Conservation (phyloP, 2,888 invertebrate species). For the Lycocerus yunnanus region DNA sequence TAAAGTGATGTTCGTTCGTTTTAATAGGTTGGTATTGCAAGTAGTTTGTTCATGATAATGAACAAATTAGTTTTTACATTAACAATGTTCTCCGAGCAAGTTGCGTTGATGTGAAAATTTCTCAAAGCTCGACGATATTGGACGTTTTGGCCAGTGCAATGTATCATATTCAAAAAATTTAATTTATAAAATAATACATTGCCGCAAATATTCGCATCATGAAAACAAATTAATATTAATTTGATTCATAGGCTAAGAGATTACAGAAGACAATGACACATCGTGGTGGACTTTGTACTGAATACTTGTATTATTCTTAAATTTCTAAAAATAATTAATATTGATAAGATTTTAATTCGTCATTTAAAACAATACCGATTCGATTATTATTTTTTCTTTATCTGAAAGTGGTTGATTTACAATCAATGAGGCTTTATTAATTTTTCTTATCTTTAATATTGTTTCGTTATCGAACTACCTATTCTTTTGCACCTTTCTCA, state of each 20-base stretch:
- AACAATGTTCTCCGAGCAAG: too few species aligned
- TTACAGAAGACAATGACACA: conserved; percentile 15
- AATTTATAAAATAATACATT: not conserved
- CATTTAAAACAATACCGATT: not conserved
- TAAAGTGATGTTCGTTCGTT: not conserved
- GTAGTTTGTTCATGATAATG: not conserved
- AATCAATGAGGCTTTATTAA: not conserved
- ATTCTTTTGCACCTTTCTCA: not conserved
- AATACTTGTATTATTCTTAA: conserved; percentile 1
- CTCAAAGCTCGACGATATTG: too few species aligned
- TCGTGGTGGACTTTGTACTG: conserved; percentile 6
- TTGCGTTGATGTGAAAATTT: too few species aligned
- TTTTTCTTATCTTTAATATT: not conserved
- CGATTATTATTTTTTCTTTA: not conserved
- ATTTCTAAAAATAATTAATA: conserved; percentile 9
- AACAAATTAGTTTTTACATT: not conserved
- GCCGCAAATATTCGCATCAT: not conserved
- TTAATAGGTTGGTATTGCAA: not conserved
- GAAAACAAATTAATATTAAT: not conserved
- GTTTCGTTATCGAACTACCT: not conserved
- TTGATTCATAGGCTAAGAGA: not conserved
- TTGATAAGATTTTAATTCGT: not conserved
- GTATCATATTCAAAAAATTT: not conserved
- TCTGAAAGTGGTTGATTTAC: not conserved
- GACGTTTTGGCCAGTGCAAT: not conserved